phyloP scores from a whole-genome alignment of 37 sponge, comb jelly and placozoan genomes.

The Geodia barretti region DNA sequence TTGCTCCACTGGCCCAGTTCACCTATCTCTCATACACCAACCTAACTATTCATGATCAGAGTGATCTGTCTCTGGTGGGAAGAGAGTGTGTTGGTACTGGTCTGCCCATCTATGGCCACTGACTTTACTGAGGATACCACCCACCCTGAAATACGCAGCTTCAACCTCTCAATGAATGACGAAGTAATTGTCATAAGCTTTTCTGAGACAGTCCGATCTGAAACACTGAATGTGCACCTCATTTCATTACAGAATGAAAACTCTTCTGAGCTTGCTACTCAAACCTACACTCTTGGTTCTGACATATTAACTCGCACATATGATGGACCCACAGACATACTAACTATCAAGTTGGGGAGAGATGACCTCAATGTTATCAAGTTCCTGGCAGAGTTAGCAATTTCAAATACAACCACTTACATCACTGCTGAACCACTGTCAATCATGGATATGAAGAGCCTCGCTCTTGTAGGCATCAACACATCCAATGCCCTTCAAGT shows the following conservation, averaged over 20 bases:
- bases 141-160: constrained; percentile 54
- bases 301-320: constrained; percentile 21
- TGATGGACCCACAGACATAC: constrained; percentile 46
- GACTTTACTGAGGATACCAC: constrained; percentile 76
- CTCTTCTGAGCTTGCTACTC: constrained; percentile 7
- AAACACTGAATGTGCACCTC: constrained; percentile 45
- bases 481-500: constrained; percentile 50
- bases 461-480: constrained; percentile 39
- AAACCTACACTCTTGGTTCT: constrained; percentile 35
- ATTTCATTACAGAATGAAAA: constrained; percentile 61
- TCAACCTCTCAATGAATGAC: constrained; percentile 62
- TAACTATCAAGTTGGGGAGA: constrained; percentile 56
- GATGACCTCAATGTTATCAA: constrained; percentile 81
- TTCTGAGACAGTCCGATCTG: constrained; percentile 74
- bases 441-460: constrained; percentile 68
- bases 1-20: constrained; percentile 45
- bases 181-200: constrained; percentile 66
- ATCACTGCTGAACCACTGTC: constrained; percentile 36
- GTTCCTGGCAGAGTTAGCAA: constrained; percentile 60
- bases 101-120: constrained; percentile 15
- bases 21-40: constrained; percentile 63
- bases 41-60: constrained; percentile 62
- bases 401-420: constrained; percentile 61
- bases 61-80: constrained; percentile 46
- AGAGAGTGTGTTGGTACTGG: constrained; percentile 48